A percentile compares a stretch with the other conserved stretches of the same genome.
phyloP scores from a whole-genome alignment of 2,113 vertebrate genomes.

The Sturnus vulgaris region DNA sequence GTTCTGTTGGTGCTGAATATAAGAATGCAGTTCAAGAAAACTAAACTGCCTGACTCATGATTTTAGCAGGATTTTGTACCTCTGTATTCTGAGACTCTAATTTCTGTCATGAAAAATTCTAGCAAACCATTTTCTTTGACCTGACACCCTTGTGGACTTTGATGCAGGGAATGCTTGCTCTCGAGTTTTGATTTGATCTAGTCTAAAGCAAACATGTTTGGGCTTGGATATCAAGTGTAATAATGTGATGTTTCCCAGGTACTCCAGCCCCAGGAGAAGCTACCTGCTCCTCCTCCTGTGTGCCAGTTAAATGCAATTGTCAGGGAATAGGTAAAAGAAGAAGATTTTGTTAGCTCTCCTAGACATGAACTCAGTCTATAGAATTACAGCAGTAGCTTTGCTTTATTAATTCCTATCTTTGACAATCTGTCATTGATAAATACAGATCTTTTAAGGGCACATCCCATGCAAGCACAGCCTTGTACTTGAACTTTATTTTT shows the following conservation, averaged over 20 bases:
- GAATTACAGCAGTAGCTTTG: neutral
- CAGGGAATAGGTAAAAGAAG: neutral
- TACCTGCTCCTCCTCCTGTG: neutral
- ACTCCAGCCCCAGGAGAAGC: neutral
- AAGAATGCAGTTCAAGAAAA: neutral
- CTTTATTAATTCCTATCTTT: neutral
- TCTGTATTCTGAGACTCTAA: neutral
- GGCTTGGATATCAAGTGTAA: neutral
- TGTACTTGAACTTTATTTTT: neutral
- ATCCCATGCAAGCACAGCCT: neutral
- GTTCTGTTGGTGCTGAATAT: neutral
- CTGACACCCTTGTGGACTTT: neutral
- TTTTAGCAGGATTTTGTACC: neutral
- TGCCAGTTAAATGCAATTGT: neutral
- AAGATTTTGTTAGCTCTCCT: neutral
- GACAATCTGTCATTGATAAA: neutral
- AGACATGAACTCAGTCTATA: neutral
- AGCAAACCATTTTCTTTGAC: neutral
- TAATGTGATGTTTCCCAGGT: neutral
- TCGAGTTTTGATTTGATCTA: neutral
- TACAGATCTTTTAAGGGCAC: neutral
- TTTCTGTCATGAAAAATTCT: neutral
- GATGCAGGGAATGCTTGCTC: neutral
- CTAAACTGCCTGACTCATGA: neutral
- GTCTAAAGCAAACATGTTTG: neutral